Evolutionary conservation across 2,113 vertebrate genomes (phyloP).

Genomic region (Morone saxatilis): DNA sequence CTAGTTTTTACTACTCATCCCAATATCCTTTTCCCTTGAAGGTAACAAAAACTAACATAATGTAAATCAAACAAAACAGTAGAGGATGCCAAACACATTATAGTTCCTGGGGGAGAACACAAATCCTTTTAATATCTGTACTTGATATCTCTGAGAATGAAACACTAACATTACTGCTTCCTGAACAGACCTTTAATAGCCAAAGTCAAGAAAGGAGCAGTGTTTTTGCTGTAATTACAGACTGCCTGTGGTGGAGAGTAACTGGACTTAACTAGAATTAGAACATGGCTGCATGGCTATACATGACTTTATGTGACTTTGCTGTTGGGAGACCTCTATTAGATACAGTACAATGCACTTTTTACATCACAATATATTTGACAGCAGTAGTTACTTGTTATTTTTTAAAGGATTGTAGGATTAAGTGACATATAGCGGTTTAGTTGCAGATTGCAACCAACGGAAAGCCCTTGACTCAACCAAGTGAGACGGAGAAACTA

Average conservation of each 20-base stretch:
- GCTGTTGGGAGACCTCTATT: neutral
- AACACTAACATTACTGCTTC: neutral
- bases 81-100: slow-evolving; percentile 7
- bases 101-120: neutral
- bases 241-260: neutral
- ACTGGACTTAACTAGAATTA: neutral
- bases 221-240: neutral
- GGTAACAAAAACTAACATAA: slow-evolving; percentile 1
- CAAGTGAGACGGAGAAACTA: too few species aligned
- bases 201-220: neutral
- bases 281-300: neutral
- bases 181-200: neutral
- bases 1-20: slow-evolving; percentile 14
- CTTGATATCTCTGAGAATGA: slow-evolving; percentile 8
- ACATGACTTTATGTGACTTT: neutral
- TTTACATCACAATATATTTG: neutral
- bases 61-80: slow-evolving; percentile 22
- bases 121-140: neutral
- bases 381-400: too few species aligned
- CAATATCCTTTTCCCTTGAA: neutral
- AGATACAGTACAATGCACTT: neutral
- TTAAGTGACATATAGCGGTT: too few species aligned
- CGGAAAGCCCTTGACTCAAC: too few species aligned
- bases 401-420: too few species aligned
- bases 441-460: too few species aligned